phyloP scores from a whole-genome alignment of 2,113 vertebrate genomes.

The Oryzias celebensis region DNA sequence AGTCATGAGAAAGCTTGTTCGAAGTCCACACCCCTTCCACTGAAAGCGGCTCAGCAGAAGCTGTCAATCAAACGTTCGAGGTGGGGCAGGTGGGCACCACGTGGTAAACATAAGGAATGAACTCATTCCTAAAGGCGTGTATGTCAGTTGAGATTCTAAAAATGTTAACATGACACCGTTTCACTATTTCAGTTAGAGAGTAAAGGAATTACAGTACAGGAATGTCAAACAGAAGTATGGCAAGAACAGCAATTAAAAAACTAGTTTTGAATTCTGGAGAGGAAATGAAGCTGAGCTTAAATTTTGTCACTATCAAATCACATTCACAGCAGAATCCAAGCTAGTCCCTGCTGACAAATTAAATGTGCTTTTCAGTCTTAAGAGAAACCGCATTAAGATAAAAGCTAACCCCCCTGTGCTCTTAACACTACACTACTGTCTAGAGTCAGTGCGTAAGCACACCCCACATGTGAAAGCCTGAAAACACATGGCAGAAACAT shows the following conservation, averaged over 20 bases:
- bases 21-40: too few relatives aligned
- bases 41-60: too few relatives aligned
- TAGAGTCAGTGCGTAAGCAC: constrained; percentile 18
- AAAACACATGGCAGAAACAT: constrained; percentile 12
- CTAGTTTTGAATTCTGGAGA: constrained; percentile 35
- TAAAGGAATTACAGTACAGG: constrained; percentile 4
- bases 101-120: too few relatives aligned
- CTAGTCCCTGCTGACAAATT: constrained; percentile 27
- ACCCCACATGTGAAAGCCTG: neutral
- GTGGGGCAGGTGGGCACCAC: too few relatives aligned
- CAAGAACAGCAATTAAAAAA: constrained; percentile 24
- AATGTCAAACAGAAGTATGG: constrained; percentile 40
- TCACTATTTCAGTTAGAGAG: constrained; percentile 28
- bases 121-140: neutral
- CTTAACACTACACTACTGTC: constrained; percentile 14
- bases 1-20: too few relatives aligned
- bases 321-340: constrained; percentile 53
- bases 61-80: too few relatives aligned
- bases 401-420: constrained; percentile 13
- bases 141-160: constrained; percentile 8
- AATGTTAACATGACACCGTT: constrained; percentile 17
- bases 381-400: constrained; percentile 44
- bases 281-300: constrained; percentile 40
- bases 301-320: constrained; percentile 50
- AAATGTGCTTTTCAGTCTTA: constrained; percentile 21